Evolutionary conservation across 1,140 invertebrate species (phyloP).

Genomic region (Drosophila mojavensis): DNA sequence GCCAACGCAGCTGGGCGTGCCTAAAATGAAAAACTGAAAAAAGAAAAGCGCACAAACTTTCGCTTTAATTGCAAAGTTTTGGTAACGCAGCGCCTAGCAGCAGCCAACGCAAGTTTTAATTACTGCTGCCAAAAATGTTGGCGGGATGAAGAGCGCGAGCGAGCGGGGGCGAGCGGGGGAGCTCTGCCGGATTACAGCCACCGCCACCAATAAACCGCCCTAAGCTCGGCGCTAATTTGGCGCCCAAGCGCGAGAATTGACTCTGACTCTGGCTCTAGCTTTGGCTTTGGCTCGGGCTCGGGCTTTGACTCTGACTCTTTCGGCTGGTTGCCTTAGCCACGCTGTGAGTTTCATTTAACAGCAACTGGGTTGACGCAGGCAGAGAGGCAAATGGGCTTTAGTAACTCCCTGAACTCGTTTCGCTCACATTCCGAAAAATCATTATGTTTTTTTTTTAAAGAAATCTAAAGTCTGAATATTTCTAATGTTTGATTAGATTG

Average conservation of each 20-base stretch:
- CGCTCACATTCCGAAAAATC: background rate
- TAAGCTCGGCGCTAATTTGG: conserved; percentile 70
- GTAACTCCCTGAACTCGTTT: background rate
- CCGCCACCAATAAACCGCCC: background rate
- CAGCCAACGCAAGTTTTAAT: conserved; percentile 74
- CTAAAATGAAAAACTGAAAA: background rate
- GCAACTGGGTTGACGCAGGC: background rate
- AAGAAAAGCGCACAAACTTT: conserved; percentile 52
- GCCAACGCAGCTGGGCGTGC: conserved; percentile 56
- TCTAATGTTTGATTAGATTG: too few species aligned
- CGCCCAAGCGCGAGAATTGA: conserved; percentile 71
- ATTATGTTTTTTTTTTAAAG: background rate
- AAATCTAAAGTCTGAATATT: too few species aligned
- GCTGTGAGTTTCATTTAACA: conserved; percentile 10
- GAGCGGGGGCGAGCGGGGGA: too few species aligned
- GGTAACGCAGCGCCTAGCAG: conserved; percentile 64
- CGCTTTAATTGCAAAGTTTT: conserved; percentile 79
- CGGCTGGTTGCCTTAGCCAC: conserved; percentile 7
- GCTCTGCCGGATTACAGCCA: conserved; percentile 3
- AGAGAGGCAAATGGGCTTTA: background rate
- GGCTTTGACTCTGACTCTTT: conserved; percentile 29
- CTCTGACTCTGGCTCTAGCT: conserved; percentile 22
- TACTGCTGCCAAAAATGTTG: conserved; percentile 75
- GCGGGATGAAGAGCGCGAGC: background rate
- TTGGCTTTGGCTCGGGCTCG: too few species aligned